Evolutionary conservation across 2,113 vertebrate species (phyloP).

Genomic region (Fregetta grallaria): DNA sequence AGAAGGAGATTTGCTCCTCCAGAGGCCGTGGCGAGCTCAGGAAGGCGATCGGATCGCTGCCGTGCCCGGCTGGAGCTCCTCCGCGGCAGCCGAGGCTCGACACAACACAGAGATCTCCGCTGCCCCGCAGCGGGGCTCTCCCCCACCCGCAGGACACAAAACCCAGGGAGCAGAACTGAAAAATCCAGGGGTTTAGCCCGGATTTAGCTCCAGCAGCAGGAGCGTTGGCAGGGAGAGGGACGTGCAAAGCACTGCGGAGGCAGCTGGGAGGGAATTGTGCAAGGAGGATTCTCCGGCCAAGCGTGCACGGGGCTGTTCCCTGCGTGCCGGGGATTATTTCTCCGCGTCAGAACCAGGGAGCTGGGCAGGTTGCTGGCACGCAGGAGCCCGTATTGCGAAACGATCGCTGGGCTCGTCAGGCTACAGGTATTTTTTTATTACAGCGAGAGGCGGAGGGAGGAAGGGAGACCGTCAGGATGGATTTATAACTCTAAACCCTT

Average conservation of each 20-base stretch:
- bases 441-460: neutral
- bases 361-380: fast-evolving
- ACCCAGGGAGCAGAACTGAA: neutral
- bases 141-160: fast-evolving
- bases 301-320: neutral
- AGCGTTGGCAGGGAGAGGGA: neutral
- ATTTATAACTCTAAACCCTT: neutral
- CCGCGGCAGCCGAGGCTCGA: fast-evolving
- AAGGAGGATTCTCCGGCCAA: neutral
- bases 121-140: neutral
- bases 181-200: neutral
- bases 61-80: neutral
- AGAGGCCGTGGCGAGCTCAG: fast-evolving
- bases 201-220: neutral
- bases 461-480: fast-evolving
- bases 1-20: neutral
- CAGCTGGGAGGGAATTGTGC: neutral
- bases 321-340: neutral
- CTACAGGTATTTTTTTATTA: neutral
- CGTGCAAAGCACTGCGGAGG: fast-evolving
- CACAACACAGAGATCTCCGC: neutral
- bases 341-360: neutral
- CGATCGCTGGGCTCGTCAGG: fast-evolving
- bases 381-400: neutral
- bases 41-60: neutral